Evolutionary conservation across 2,888 invertebrate genomes (phyloP), one percentile per base, ranked within the genome.

Genomic region (Ophion slaviceki): DNA sequence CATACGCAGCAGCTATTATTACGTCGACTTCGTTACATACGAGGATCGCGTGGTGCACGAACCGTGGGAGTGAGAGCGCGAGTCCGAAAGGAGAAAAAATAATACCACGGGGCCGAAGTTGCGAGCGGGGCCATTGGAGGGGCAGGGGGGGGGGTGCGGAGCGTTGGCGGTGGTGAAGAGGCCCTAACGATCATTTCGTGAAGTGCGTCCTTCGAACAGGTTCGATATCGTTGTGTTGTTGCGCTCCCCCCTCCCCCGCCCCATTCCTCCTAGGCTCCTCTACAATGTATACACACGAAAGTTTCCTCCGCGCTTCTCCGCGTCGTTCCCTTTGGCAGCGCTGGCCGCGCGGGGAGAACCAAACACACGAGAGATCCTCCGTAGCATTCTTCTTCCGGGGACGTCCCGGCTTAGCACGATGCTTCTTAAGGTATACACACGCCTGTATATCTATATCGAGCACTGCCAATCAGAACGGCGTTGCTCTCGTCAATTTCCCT

Each of bases 181-280:
- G 77, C 68, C 80, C 64, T 86, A 86, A 86, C 83, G 86, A 86
- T 86, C 10, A 53, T 86, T 86, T 86, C 83, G 86, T 86, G 64
- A 83, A 80, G 67, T 68, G 82, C 79, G 82, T 80, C 82, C 86
- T 86, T 83, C 77, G 82, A 80, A 83, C 86, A 72, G 80, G 86
- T 83, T 86, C 80, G 77, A 78, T 74, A 64, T 68, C 75, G 59
- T 67, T 53, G 45, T 70, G 66, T 61, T 64, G 45, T 61, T 75
- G n/a, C 40, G 17, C 40, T n/a, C 17, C 11, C 24, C 36, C 68
- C 64, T 53, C 40, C 62, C 32, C 61, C 24, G 2, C 17, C 53
- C 53, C 24, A 24, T 8, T 61, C 80, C 32, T 72, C n/a, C 72
- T 72, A 71, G 53, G 36, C 20, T 71, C 59, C 28, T 59, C 67